Evolutionary conservation across 2,797 vertebrate genomes (phyloP).

Genomic region (Acrossocheilus wenchowensis): DNA sequence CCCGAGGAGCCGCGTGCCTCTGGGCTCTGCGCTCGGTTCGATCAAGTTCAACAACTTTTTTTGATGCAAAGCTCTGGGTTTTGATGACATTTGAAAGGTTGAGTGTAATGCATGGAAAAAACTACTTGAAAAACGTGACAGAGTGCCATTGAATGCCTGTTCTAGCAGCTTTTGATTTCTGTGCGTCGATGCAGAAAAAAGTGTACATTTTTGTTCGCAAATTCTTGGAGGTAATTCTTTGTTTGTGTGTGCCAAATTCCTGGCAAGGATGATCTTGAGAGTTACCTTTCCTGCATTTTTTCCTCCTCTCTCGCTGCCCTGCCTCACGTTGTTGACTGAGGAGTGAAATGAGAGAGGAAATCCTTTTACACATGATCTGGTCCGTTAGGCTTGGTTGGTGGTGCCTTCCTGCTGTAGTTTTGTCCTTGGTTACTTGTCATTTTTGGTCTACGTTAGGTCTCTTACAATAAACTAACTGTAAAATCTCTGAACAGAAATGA

Average conservation of each 20-base stretch:
- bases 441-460: not conserved
- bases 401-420: not conserved
- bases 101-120: not conserved
- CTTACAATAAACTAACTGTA: not conserved
- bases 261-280: conserved; percentile 12
- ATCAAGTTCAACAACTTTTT: conserved; percentile 24
- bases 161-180: not conserved
- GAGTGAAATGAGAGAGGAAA: conserved; percentile 38
- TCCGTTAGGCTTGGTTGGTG: conserved; percentile 6
- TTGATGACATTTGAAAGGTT: not conserved
- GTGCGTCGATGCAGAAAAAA: not conserved
- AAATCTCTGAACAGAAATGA: not conserved
- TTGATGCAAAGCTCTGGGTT: not conserved
- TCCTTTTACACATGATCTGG: conserved; percentile 34
- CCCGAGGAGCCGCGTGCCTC: conserved; percentile 13
- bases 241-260: not conserved
- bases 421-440: conserved; percentile 1
- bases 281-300: conserved; percentile 34
- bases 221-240: conserved; percentile 20
- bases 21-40: conserved; percentile 9
- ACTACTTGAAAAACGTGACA: not conserved
- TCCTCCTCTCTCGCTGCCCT: not conserved
- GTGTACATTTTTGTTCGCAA: not conserved
- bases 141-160: not conserved
- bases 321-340: conserved; percentile 27